Evolutionary conservation across 1,140 invertebrate genomes (phyloP).

Genomic region (Bicyclus anynana): DNA sequence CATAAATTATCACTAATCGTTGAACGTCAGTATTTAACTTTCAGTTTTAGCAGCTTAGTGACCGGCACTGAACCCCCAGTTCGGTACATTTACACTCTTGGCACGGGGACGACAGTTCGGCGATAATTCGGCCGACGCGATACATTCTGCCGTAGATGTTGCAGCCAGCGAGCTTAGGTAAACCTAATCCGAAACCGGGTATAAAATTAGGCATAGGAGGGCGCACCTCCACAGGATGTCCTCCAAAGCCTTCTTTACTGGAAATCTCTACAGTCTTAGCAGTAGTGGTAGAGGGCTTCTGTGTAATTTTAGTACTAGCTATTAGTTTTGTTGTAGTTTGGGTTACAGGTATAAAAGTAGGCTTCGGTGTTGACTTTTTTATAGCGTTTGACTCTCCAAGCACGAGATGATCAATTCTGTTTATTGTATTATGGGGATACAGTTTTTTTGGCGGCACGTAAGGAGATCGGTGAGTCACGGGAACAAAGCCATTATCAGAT

Average conservation of each 20-base stretch:
- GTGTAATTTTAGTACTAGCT: slow-evolving; percentile 29
- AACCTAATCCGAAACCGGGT: slow-evolving; percentile 58
- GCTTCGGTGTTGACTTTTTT: slow-evolving; percentile 36
- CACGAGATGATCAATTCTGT: slow-evolving; percentile 63
- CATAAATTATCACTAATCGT: not conserved
- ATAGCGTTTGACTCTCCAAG: slow-evolving; percentile 65
- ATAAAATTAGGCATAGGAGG: slow-evolving; percentile 34
- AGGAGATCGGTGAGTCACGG: slow-evolving; percentile 41
- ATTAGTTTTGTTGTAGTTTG: slow-evolving; percentile 25
- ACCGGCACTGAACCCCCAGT: slow-evolving; percentile 89
- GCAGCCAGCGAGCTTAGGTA: slow-evolving; percentile 90
- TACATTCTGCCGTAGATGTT: slow-evolving; percentile 96
- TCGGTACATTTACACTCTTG: slow-evolving; percentile 92
- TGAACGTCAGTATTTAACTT: not conserved
- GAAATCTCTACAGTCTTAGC: slow-evolving; percentile 35
- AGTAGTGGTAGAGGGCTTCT: slow-evolving; percentile 26
- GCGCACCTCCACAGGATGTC: slow-evolving; percentile 18
- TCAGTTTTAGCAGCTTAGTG: slow-evolving; percentile 80
- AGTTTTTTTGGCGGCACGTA: slow-evolving; percentile 42
- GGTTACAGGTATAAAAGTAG: slow-evolving; percentile 26
- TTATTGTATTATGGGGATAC: slow-evolving; percentile 37
- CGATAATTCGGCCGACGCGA: slow-evolving; percentile 88
- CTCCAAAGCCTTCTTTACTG: slow-evolving; percentile 27
- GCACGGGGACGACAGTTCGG: slow-evolving; percentile 89
- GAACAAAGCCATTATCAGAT: slow-evolving; percentile 30